Percentiles rank a stretch among this genome's conserved stretches.
Conservation (phyloP, 2,113 vertebrate species). For the Tricholaema leucomelas region DNA sequence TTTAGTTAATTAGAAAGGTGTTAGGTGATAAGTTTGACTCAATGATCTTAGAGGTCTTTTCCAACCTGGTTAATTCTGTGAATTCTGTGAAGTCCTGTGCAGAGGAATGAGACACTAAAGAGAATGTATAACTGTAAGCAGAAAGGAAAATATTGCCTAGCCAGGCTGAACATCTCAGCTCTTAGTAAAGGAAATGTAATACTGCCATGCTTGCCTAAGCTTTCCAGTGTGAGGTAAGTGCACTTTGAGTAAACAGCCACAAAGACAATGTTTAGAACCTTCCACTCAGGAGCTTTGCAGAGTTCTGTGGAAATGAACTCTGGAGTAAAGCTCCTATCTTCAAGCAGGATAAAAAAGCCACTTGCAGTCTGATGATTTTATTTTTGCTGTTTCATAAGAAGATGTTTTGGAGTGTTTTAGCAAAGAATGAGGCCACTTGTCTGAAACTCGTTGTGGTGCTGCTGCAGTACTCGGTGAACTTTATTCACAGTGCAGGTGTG, state of each 20-base stretch:
- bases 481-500: background rate
- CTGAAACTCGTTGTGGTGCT: accelerated
- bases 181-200: background rate
- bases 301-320: background rate
- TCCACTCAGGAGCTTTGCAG: background rate
- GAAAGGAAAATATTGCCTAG: background rate
- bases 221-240: background rate
- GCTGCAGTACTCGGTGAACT: accelerated
- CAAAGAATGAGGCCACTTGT: background rate
- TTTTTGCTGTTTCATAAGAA: accelerated
- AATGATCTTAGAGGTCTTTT: no score
- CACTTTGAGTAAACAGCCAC: background rate
- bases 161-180: background rate
- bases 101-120: background rate
- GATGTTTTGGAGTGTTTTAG: accelerated
- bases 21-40: no score
- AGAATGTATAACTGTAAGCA: background rate
- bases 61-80: no score
- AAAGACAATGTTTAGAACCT: background rate
- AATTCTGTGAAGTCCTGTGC: no score
- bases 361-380: accelerated
- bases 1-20: no score
- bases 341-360: accelerated
- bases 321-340: background rate
- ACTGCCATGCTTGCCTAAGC: background rate